Conservation (phyloP, 2,113 vertebrate species). For the Asarcornis scutulata region DNA sequence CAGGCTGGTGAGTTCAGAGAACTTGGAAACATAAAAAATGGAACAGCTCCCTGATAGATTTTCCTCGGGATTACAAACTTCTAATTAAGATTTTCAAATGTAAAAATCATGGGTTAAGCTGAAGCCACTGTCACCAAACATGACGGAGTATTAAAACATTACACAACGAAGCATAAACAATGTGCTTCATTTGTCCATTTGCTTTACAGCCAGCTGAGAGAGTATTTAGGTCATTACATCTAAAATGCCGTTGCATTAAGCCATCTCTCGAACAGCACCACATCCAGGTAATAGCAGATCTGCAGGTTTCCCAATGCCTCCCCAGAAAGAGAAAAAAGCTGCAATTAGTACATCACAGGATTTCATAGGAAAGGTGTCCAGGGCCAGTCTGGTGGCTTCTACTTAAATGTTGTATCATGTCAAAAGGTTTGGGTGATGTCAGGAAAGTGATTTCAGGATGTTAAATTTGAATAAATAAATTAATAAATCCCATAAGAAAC, state of each 20-base stretch:
- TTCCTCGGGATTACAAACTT: neutral
- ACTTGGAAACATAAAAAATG: rapidly evolving
- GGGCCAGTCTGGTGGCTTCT: neutral
- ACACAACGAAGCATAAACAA: constrained; percentile 58
- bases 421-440: neutral
- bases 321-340: neutral
- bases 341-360: neutral
- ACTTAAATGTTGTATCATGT: neutral
- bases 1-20: neutral
- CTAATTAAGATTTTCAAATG: constrained; percentile 28
- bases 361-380: neutral
- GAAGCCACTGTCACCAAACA: constrained; percentile 31
- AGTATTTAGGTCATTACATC: constrained; percentile 51
- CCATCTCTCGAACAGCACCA: constrained; percentile 37
- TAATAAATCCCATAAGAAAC: neutral
- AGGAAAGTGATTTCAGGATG: neutral
- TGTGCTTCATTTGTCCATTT: constrained; percentile 43
- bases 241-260: constrained; percentile 44
- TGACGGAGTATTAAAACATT: constrained; percentile 49
- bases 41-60: neutral
- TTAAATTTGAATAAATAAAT: neutral
- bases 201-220: constrained; percentile 41
- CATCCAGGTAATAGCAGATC: neutral
- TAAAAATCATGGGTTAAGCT: constrained; percentile 17
- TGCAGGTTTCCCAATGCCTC: neutral